Conservation (phyloP, 2,888 invertebrate species). For the Rhagonycha fulva region DNA sequence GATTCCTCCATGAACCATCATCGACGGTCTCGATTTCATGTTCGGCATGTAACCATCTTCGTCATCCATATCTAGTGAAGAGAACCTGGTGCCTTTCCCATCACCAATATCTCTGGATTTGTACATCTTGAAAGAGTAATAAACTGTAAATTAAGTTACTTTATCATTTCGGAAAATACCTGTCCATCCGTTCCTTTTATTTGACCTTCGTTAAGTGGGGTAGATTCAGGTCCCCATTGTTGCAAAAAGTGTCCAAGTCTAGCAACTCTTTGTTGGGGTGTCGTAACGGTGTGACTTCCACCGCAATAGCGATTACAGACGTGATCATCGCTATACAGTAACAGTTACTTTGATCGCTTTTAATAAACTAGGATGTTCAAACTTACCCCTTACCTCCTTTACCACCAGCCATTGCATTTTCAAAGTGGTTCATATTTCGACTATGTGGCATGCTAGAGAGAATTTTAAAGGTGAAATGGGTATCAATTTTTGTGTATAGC, state of each 20-base stretch:
- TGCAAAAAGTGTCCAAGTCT: slow-evolving; percentile 66
- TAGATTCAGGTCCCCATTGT: slow-evolving; percentile 68
- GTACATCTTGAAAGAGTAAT: slow-evolving; percentile 4
- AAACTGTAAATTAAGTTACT: background rate
- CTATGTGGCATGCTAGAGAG: slow-evolving; percentile 40
- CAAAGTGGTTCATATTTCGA: slow-evolving; percentile 55
- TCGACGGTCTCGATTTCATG: slow-evolving; percentile 19
- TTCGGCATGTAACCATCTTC: background rate
- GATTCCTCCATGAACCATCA: slow-evolving; percentile 22
- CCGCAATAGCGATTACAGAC: slow-evolving; percentile 77
- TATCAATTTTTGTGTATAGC: background rate
- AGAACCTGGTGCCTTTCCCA: background rate
- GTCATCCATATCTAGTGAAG: background rate
- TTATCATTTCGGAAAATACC: slow-evolving; percentile 31
- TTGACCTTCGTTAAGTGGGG: slow-evolving; percentile 56
- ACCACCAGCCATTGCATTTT: slow-evolving; percentile 49
- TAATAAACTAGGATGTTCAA: background rate
- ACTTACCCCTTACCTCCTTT: slow-evolving; percentile 42
- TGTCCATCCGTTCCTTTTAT: slow-evolving; percentile 49
- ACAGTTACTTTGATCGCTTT: background rate
- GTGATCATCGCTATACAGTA: slow-evolving; percentile 49
- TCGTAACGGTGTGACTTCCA: slow-evolving; percentile 75
- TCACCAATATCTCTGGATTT: slow-evolving; percentile 6
- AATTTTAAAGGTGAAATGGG: background rate
- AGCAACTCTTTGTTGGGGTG: slow-evolving; percentile 70